Evolutionary conservation across 2,113 vertebrate species (phyloP), one percentile per base, ranked within the genome.

Genomic region (Rutilus rutilus): DNA sequence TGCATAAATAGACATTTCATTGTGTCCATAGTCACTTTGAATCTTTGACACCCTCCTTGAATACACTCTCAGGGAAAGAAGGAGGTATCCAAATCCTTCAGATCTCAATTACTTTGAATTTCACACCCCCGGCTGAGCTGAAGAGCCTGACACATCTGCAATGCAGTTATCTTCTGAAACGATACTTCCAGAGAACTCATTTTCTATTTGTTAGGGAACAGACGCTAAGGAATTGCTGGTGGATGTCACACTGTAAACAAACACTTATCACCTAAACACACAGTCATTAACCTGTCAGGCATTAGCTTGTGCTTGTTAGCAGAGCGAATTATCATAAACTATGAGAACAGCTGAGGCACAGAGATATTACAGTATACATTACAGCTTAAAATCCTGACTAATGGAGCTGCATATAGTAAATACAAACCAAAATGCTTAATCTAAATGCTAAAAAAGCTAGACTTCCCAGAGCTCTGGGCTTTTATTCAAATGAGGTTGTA

Each of bases 181-280:
- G 80, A 54, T 82, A 33, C 80, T 67, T 42, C 59, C 64, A 69
- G 80, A 82, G 9, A 52, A 82, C 19, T 52, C 45, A 69, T 82
- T 82, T 65, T 67, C 62, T 69, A 52, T 83, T 83, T 83, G 82
- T 59, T 83, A 83, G 47, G 57, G 67, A 83, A 83, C n/a, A 73
- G 50, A 83, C 14, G 50, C 47, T 9, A 59, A 74, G 82, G 33
- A 83, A 83, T 73, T 59, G 81, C 81, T 73, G 82, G 30, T 83
- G 62, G 67, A 73, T 83, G 50, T 73, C 82, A 59, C 27, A 74
- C 67, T 17, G 82, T 71, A 83, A 83, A 83, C 81, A 83, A 73
- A 83, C 81, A 83, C 81, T 83, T 73, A 83, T 83, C 81, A 73
- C 81, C 47, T 83, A 73, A 83, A 83, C 67, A 83, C 81, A 83